A percentile compares a stretch with the other conserved stretches of the same genome.
These are phyloP conservation scores for Micronycteris hirsuta DNA, from an alignment of 2,113 vertebrate genomes.

Conservation along the genomic window DNA sequence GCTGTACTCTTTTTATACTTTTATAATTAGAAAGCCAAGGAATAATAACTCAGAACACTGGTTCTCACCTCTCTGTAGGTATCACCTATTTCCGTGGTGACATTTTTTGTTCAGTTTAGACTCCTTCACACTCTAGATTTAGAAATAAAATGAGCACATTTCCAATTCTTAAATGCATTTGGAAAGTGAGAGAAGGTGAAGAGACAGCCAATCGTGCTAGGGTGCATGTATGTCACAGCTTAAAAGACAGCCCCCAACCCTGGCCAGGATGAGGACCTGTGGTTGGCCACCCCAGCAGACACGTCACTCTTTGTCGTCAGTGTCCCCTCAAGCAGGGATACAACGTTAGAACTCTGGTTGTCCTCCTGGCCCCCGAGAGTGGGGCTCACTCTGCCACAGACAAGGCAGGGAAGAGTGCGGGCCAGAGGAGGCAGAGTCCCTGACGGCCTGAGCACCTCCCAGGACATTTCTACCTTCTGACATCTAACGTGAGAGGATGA, in stretches of 20 bases:
- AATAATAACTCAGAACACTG: neutral
- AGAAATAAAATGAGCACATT: neutral
- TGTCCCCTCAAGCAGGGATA: neutral
- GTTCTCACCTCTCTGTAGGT: neutral
- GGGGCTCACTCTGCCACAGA: neutral
- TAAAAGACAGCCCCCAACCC: neutral
- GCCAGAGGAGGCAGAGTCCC: neutral
- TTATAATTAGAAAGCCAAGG: neutral
- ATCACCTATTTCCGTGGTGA: neutral
- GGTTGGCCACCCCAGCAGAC: neutral
- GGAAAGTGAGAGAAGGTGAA: too few species aligned
- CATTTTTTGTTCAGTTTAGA: neutral
- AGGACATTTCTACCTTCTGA: neutral
- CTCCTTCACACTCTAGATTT: neutral
- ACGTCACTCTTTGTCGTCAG: neutral
- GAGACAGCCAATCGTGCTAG: accelerated
- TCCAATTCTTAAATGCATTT: neutral
- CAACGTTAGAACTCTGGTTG: neutral
- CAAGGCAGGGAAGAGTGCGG: neutral
- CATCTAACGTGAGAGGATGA: neutral
- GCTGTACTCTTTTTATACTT: accelerated
- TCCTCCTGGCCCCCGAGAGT: neutral
- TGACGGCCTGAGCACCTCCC: accelerated
- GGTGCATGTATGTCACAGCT: neutral
- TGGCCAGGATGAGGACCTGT: neutral